Conservation (phyloP, 2,888 invertebrate species). For the Ryuthela nishihirai region DNA sequence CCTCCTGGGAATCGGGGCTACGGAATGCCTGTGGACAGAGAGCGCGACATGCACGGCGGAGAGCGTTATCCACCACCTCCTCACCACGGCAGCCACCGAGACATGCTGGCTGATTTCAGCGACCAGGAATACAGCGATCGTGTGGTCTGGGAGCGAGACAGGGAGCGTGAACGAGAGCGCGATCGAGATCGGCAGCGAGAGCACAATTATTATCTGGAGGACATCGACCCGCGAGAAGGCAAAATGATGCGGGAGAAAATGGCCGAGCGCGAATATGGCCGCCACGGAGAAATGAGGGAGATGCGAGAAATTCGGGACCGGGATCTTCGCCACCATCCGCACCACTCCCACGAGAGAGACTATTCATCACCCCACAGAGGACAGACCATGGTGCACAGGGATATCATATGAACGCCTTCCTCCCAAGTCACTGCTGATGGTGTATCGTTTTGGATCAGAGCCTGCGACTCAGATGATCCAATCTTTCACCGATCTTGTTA, state of each 20-base stretch:
- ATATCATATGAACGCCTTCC: constrained; percentile 25
- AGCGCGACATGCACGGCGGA: constrained; percentile 14
- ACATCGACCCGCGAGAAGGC: constrained; percentile 8
- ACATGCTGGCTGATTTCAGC: constrained; percentile 12
- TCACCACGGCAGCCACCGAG: background rate
- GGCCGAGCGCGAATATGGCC: constrained; percentile 6
- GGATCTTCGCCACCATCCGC: constrained; percentile 25
- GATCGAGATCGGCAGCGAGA: constrained; percentile 6
- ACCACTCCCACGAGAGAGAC: constrained; percentile 29
- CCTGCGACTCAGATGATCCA: too few relatives aligned
- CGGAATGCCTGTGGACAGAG: constrained; percentile 5
- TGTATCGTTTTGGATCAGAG: background rate
- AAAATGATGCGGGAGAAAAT: constrained; percentile 12
- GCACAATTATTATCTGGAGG: constrained; percentile 28
- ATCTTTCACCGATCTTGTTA: too few relatives aligned
- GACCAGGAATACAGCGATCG: constrained; percentile 29
- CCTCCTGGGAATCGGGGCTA: constrained; percentile 9
- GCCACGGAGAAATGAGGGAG: constrained; percentile 28
- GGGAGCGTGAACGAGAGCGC: constrained; percentile 4
- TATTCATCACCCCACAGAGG: constrained; percentile 38
- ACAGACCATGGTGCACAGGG: constrained; percentile 37
- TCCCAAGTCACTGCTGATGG: constrained; percentile 1
- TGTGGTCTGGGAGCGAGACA: constrained; percentile 21
- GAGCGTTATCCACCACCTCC: constrained; percentile 3
- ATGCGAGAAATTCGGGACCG: constrained; percentile 26